Evolutionary conservation across 2,113 vertebrate species (phyloP).

Genomic region (Toxostoma redivivum): DNA sequence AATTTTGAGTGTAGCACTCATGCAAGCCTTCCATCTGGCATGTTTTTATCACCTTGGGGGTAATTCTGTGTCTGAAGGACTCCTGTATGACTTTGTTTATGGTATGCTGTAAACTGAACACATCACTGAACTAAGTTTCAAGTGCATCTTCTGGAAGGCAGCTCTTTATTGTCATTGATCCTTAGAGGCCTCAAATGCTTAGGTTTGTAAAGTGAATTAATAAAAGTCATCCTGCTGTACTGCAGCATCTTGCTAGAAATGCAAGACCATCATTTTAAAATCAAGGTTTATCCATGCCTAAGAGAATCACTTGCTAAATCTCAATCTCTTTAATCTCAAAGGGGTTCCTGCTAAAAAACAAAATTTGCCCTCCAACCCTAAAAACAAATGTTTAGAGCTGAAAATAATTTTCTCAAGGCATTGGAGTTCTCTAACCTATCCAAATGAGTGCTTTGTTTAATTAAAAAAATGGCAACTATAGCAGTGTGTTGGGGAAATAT

Average conservation of each 20-base stretch:
- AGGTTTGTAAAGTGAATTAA: background rate
- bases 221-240: constrained; percentile 4
- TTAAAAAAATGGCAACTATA: background rate
- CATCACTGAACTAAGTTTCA: background rate
- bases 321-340: background rate
- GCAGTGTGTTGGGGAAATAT: background rate
- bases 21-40: background rate
- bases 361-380: background rate
- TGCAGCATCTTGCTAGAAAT: constrained; percentile 4
- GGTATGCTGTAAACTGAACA: background rate
- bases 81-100: background rate
- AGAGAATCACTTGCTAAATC: background rate
- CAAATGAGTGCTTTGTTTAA: background rate
- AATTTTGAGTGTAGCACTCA: background rate
- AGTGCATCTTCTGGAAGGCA: background rate
- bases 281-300: background rate
- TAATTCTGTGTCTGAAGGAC: background rate
- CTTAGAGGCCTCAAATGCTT: background rate
- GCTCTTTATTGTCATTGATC: background rate
- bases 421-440: background rate
- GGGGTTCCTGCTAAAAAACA: background rate
- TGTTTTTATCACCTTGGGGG: background rate
- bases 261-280: constrained; percentile 24
- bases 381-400: background rate
- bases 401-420: background rate